Base-by-base conservation (phyloP, 2,888 invertebrate genomes). In the Synanthedon tipuliformis region DNA sequence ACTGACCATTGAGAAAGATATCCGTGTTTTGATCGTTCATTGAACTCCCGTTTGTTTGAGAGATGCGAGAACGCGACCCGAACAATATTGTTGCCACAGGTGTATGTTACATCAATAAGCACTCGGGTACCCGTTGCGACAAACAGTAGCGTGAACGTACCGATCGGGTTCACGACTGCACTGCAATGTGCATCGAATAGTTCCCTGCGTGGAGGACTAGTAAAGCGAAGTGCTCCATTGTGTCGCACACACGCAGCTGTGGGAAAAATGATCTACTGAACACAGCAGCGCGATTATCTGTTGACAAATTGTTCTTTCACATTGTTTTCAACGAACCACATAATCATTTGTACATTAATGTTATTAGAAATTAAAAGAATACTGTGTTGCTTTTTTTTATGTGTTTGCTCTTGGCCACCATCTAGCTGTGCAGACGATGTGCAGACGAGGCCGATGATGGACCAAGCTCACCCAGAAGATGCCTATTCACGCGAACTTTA, bases 221-320 rank as follows among this genome's bases (percentile, higher is more conserved):
- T 74, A 75, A 81, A 82, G 82, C 81, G 79, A 72, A 73, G 73
- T 66, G 66, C 66, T 76, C 77, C 67, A 83, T 83, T 84, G 82
- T 83, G 66, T 63, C 10, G 5, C 23, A 59, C 62, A 66, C 61
- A 59, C 63, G 65, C 61, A 59, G 66, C 73, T 79, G 78, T 86
- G 86, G 77, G 85, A 86, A 85, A 77, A 78, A 61, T 75, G 62
- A 61, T 34, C 34, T 73, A 71, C 71, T 78, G 74, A 77, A 78
- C 73, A 73, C 74, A 73, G 67, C 70, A 70, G 72, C n/a, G n/a
- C 15, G 45, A 13, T 7, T 13, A 12, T 45, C 11, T 45, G 15
- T 45, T 45, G 45, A 45, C 45, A 45, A 15, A 45, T 45, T n/a
- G 15, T 45, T 45, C n/a, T 13, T 45, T 45, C 49, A 3, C 18